Percentiles rank a stretch among this genome's conserved stretches.
Conservation (phyloP, 2,113 vertebrate species). For the Gobiocypris rarus region DNA sequence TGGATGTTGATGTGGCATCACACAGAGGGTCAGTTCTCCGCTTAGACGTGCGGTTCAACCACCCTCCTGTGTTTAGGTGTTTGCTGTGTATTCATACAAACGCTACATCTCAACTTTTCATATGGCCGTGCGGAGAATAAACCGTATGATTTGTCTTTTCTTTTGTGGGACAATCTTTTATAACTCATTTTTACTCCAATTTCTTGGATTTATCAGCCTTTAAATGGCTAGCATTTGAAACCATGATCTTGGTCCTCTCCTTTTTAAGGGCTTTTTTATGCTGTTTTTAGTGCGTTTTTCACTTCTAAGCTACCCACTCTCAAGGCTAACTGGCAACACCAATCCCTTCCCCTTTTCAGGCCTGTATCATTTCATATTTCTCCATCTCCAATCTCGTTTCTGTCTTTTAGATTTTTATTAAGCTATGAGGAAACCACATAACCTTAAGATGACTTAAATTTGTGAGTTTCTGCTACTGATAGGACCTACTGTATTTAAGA, state of each 20-base stretch:
- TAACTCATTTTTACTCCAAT: neutral
- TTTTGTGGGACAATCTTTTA: conserved; percentile 52
- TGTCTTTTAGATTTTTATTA: neutral
- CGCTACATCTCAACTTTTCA: conserved; percentile 65
- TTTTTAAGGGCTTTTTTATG: neutral
- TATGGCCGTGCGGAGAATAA: conserved; percentile 49
- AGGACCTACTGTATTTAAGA: neutral
- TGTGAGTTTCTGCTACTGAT: no score
- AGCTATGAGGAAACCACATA: neutral
- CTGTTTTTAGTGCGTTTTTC: neutral
- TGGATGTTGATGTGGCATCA: conserved; percentile 73
- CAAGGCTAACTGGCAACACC: neutral
- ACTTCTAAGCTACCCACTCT: neutral
- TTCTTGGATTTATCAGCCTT: conserved; percentile 9
- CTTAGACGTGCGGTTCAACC: conserved; percentile 55
- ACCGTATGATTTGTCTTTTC: conserved; percentile 61
- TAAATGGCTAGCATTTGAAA: conserved; percentile 22
- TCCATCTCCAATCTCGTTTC: neutral
- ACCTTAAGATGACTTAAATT: neutral
- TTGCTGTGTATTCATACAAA: conserved; percentile 72
- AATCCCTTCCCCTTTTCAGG: neutral
- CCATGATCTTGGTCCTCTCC: neutral
- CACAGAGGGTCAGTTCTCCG: conserved; percentile 71
- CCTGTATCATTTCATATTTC: neutral
- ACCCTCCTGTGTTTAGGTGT: conserved; percentile 65